Evolutionary conservation across 2,113 vertebrate genomes (phyloP).

Genomic region (Chionis minor): DNA sequence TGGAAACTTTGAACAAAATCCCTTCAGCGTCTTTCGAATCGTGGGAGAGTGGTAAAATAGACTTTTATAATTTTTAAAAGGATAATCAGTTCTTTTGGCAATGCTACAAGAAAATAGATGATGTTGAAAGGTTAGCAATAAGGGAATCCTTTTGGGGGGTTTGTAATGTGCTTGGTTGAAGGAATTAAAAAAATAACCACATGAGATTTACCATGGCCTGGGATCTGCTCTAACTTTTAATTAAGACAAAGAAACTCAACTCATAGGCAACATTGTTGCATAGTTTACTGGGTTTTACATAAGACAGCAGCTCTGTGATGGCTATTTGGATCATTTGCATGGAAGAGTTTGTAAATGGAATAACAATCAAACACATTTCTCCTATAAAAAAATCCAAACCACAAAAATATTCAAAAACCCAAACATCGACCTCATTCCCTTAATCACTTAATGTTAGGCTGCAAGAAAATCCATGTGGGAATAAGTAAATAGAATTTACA

Average conservation of each 20-base stretch:
- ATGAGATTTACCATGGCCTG: neutral
- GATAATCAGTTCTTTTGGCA: neutral
- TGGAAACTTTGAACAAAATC: constrained; percentile 51
- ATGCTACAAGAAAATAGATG: neutral
- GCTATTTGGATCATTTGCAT: neutral
- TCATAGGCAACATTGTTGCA: neutral
- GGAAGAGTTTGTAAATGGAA: neutral
- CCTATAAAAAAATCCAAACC: neutral
- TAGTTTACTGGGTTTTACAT: neutral
- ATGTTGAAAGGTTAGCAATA: neutral
- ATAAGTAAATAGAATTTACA: neutral
- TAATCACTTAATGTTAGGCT: neutral
- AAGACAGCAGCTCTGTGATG: neutral
- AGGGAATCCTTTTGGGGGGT: neutral
- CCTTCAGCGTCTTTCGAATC: neutral
- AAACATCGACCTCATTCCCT: neutral
- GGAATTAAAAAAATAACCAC: neutral
- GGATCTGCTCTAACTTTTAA: neutral
- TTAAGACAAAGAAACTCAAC: neutral
- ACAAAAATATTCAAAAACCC: neutral
- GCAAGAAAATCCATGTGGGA: neutral
- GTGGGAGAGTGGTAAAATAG: neutral
- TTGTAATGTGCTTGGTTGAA: neutral
- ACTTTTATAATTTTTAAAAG: neutral
- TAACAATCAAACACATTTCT: neutral